phyloP scores from a whole-genome alignment of 1,140 invertebrate genomes.

The Diorhabda elongata region DNA sequence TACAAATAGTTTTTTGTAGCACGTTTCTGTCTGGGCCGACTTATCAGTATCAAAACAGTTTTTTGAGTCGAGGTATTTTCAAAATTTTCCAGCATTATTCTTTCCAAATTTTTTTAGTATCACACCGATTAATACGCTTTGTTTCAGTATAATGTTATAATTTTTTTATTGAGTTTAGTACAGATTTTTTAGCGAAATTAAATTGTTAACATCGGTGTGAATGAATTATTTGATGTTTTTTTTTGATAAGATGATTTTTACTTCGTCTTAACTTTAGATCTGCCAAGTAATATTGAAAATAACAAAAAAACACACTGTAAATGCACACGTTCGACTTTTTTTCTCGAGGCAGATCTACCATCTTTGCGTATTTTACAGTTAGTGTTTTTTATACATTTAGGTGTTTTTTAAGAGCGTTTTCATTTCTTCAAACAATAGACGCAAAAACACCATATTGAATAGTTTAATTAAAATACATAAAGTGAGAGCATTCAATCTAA shows the following conservation, averaged over 20 bases:
- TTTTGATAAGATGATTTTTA: neutral
- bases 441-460: slow-evolving; percentile 4
- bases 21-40: slow-evolving; percentile 13
- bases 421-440: slow-evolving; percentile 6
- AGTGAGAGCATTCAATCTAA: slow-evolving; percentile 8
- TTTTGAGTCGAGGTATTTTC: neutral
- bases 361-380: slow-evolving; percentile 14
- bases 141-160: neutral
- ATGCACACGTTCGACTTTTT: neutral
- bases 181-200: slow-evolving; percentile 6
- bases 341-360: slow-evolving; percentile 14
- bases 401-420: slow-evolving; percentile 9
- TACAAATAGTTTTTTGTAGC: neutral
- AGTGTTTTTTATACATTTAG: slow-evolving; percentile 8
- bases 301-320: slow-evolving; percentile 16
- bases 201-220: neutral
- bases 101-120: neutral
- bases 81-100: neutral
- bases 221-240: neutral
- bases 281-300: slow-evolving; percentile 5
- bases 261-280: slow-evolving; percentile 3
- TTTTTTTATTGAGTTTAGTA: slow-evolving; percentile 11
- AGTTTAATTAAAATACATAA: neutral
- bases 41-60: neutral
- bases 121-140: neutral